Conservation (phyloP, 2,797 vertebrate species). For the Syndactyla subalaris region DNA sequence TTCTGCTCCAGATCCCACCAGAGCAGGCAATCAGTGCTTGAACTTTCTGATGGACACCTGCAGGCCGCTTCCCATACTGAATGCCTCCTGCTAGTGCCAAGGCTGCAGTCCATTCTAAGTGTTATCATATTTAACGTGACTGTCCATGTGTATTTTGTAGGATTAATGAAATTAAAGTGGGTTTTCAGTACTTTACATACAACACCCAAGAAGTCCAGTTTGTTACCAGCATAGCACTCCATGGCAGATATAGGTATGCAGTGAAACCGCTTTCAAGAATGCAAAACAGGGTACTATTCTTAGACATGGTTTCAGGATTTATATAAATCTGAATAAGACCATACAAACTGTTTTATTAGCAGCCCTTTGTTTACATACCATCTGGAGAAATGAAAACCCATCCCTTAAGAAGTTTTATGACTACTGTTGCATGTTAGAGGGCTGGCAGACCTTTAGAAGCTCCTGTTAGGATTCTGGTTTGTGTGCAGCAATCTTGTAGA, state of each 20-base stretch:
- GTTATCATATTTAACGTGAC: neutral
- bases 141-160: neutral
- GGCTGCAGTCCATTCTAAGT: neutral
- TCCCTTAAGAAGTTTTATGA: neutral
- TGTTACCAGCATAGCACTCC: neutral
- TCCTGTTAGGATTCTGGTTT: neutral
- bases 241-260: neutral
- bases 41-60: neutral
- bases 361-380: constrained; percentile 10
- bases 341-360: neutral
- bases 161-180: neutral
- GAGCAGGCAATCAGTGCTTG: neutral
- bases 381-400: neutral
- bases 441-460: neutral
- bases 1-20: neutral
- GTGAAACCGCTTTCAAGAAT: constrained; percentile 18
- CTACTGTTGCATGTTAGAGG: neutral
- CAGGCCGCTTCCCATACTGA: rapidly evolving
- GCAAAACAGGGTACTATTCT: neutral
- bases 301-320: neutral
- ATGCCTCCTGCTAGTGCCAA: neutral
- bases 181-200: neutral
- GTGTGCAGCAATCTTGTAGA: neutral
- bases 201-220: rapidly evolving
- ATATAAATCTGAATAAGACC: neutral